These are phyloP conservation scores for Arbacia lixula DNA, from an alignment of 53 echinoderm and acorn worm species.

Conservation along the genomic window DNA sequence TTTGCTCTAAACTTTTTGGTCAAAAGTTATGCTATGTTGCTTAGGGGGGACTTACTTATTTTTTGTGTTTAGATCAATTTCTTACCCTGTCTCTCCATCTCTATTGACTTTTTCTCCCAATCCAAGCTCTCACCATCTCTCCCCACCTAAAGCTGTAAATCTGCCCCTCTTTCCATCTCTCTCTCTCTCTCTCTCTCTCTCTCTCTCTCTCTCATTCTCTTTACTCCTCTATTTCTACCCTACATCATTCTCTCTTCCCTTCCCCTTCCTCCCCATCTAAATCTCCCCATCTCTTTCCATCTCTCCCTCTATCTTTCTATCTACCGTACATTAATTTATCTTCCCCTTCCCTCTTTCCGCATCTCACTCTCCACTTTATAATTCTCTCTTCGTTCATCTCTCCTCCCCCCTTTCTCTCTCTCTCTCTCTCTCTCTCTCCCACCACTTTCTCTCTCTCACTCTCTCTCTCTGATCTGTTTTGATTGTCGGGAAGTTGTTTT, in stretches of 20 bases:
- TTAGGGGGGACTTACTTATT: too few species aligned
- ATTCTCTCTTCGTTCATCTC: neutral
- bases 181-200: neutral
- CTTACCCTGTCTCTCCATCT: too few species aligned
- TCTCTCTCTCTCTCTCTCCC: neutral
- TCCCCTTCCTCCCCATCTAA: neutral
- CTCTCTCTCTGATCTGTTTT: neutral
- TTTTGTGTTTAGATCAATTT: too few species aligned
- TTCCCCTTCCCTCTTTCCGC: neutral
- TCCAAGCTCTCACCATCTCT: too few species aligned
- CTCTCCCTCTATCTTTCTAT: neutral
- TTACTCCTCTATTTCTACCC: neutral
- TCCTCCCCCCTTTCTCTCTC: neutral
- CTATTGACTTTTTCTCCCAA: too few species aligned
- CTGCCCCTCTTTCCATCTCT: neutral
- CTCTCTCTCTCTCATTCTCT: neutral
- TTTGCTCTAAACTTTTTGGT: too few species aligned
- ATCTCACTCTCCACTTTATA: neutral
- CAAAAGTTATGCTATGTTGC: too few species aligned
- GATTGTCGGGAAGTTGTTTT: too few species aligned
- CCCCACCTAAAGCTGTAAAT: too few species aligned
- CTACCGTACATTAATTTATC: neutral
- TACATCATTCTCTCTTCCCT: neutral
- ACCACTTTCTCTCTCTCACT: neutral
- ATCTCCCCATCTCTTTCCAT: neutral